A percentile compares a stretch with the other conserved stretches of the same genome.
Evolutionary conservation across 2,797 vertebrate species (phyloP).

Genomic region (Garrulus glandarius): DNA sequence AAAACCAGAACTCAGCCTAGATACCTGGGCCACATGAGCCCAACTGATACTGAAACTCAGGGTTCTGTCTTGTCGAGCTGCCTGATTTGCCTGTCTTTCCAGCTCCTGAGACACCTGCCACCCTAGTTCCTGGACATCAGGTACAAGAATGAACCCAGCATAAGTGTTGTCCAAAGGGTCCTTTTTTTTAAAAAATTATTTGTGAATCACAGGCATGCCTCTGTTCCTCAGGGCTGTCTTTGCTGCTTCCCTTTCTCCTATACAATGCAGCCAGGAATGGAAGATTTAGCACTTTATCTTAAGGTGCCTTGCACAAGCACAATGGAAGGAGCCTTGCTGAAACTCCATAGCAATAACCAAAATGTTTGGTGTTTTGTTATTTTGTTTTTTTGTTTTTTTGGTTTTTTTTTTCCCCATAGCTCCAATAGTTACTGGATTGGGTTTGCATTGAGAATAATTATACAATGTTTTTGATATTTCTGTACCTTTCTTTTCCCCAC

Average conservation of each 20-base stretch:
- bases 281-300: neutral
- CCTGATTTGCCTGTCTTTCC: neutral
- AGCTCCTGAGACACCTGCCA: neutral
- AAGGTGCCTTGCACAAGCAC: neutral
- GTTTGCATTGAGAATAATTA: neutral
- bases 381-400: no score
- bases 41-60: neutral
- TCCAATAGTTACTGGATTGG: neutral
- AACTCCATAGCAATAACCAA: neutral
- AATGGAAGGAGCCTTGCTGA: neutral
- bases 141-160: neutral
- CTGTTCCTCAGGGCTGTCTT: neutral
- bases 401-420: accelerated
- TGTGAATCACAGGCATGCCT: no score
- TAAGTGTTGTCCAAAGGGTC: neutral
- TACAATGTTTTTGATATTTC: neutral
- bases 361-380: no score
- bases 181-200: no score
- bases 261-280: neutral
- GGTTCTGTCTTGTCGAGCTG: accelerated
- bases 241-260: neutral
- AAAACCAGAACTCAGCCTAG: neutral
- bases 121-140: neutral
- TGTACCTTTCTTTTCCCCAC: neutral
- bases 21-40: accelerated